Conservation (phyloP, 2,113 vertebrate species). For the Turdus rufiventris region DNA sequence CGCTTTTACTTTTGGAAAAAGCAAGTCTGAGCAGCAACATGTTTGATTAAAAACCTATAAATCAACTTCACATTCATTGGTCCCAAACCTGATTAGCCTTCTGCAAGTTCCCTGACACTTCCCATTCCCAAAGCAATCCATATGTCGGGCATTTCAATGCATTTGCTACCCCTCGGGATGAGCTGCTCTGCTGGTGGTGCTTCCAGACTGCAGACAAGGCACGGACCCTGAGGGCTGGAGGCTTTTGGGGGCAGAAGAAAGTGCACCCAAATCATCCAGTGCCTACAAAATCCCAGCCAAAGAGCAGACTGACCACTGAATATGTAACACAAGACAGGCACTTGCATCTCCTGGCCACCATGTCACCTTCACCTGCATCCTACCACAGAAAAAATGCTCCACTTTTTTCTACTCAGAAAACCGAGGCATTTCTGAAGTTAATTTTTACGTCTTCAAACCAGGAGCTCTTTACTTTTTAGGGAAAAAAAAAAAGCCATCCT, state of each 20-base stretch:
- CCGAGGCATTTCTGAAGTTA: neutral
- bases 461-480: neutral
- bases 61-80: rapidly evolving
- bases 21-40: neutral
- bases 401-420: neutral
- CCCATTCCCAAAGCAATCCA: neutral
- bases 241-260: neutral
- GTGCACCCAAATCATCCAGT: neutral
- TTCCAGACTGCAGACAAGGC: neutral
- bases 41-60: neutral
- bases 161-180: neutral
- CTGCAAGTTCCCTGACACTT: neutral
- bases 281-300: rapidly evolving
- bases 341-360: neutral
- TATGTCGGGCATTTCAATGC: neutral
- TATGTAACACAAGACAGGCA: neutral
- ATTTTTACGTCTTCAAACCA: neutral
- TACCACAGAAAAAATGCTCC: neutral
- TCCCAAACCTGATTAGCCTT: neutral
- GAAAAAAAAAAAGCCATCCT: neutral
- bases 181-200: neutral
- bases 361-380: neutral
- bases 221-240: neutral
- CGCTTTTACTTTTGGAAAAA: neutral
- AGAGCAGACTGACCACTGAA: neutral